phyloP scores from a whole-genome alignment of 2,888 invertebrate genomes.

The Drosophila robusta region DNA sequence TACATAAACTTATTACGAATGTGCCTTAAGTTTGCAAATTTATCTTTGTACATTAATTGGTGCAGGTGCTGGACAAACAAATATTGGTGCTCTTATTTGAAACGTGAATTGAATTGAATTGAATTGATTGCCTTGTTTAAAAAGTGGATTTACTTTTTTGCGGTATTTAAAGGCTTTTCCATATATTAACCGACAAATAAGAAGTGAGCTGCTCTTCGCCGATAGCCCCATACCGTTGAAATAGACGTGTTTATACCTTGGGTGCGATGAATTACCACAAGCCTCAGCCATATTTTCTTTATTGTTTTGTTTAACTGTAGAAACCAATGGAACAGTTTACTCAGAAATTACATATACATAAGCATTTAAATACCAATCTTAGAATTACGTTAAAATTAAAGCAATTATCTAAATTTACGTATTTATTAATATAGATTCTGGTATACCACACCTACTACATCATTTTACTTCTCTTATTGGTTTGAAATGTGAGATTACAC shows the following conservation, averaged over 20 bases:
- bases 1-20: neutral
- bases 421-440: neutral
- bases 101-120: slow-evolving; percentile 23
- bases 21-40: neutral
- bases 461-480: neutral
- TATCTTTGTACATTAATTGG: slow-evolving; percentile 28
- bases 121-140: slow-evolving; percentile 10
- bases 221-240: slow-evolving; percentile 18
- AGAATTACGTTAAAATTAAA: neutral
- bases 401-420: neutral
- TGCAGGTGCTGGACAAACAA: slow-evolving; percentile 53
- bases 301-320: slow-evolving; percentile 3
- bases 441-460: neutral
- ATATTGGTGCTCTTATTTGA: slow-evolving; percentile 40
- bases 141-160: slow-evolving; percentile 52
- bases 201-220: slow-evolving; percentile 7
- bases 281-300: slow-evolving; percentile 25
- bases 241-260: slow-evolving; percentile 10
- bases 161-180: slow-evolving; percentile 36
- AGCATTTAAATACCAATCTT: slow-evolving; percentile 8
- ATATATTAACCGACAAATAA: slow-evolving; percentile 16
- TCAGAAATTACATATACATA: slow-evolving; percentile 3
- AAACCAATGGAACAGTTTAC: slow-evolving; percentile 13
- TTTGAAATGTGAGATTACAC: slow-evolving; percentile 3
- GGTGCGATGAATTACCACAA: slow-evolving; percentile 24